phyloP scores from a whole-genome alignment of 2,888 invertebrate species.

The Amphipoea oculea region DNA sequence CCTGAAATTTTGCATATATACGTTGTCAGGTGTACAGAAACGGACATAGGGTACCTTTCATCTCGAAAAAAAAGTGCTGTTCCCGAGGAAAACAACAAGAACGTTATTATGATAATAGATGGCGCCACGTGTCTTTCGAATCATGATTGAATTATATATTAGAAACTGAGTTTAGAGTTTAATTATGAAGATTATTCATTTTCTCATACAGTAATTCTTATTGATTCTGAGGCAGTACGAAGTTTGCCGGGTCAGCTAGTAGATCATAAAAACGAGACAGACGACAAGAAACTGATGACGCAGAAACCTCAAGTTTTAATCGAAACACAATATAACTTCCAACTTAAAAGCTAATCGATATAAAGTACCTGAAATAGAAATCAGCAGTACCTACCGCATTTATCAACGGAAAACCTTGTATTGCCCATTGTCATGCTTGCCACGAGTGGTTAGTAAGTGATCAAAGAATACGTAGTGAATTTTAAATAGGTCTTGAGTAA shows the following conservation, averaged over 20 bases:
- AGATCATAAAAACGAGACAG: neutral
- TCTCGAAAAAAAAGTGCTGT: too few relatives aligned
- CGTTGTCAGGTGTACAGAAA: too few relatives aligned
- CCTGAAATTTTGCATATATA: too few relatives aligned
- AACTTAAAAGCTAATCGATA: slow-evolving; percentile 27
- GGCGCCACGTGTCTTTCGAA: too few relatives aligned
- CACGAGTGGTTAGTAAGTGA: slow-evolving; percentile 24
- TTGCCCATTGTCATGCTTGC: slow-evolving; percentile 35
- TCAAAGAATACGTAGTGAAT: slow-evolving; percentile 35
- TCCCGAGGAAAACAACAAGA: too few relatives aligned
- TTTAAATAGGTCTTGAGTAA: slow-evolving; percentile 27
- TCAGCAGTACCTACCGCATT: neutral
- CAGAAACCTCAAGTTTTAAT: neutral
- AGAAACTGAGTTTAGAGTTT: too few relatives aligned
- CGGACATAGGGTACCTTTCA: too few relatives aligned
- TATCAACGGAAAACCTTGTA: slow-evolving; percentile 37
- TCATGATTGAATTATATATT: too few relatives aligned
- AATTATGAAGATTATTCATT: too few relatives aligned
- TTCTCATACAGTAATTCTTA: too few relatives aligned
- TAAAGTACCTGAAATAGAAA: slow-evolving; percentile 21
- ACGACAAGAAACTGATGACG: neutral
- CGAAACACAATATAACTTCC: neutral
- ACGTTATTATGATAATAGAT: too few relatives aligned
- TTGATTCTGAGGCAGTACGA: too few relatives aligned
- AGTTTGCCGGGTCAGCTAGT: neutral